Base-by-base conservation (phyloP, 2,113 vertebrate species). In the Odocoileus virginianus region DNA sequence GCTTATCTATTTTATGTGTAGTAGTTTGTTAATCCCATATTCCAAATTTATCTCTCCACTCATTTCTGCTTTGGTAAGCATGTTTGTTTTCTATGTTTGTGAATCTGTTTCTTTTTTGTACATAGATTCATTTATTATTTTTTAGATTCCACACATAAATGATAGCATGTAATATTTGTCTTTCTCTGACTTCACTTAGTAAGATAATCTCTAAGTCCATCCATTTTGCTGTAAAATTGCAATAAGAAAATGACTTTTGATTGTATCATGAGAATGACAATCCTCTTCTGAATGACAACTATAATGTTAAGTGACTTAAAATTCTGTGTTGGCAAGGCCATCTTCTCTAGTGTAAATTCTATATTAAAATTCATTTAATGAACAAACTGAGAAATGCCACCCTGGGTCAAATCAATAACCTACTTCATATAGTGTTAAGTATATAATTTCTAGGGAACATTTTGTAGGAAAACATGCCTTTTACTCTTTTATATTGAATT, bases 341-440 rank as follows among this genome's bases (percentile, higher is more conserved):
- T 91, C 21, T 93, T 94, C 54, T 91, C 33, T 87, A 87, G 14
- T 81, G 8, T 91, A 67, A 50, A 79, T 93, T 94, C 57, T 74
- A 8, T 88, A 55, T 54, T 93, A 52, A 91, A 97, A 87, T 93
- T 89, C 60, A 91, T 58, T 93, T 82, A 85, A 86, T 85, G 28
- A 60, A 86, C 45, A 93, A 81, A 91, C 33, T 15, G 54, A 67
- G 40, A 67, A 82, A 54, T 91, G 27, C 47, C 23, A 92, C 50
- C 16, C 7, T 87, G 33, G 81, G 10, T 95, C 67, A 76, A 60
- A 82, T 89, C 64, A 94, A 47, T 91, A 58, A 6, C 33, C 57
- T 91, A 61, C 45, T 14, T 97, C 21, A 79, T 87, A 25, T 54
- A 78, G 43, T 88, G 14, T 86, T 71, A 25, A 23, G 30, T 55